Evolutionary conservation across 2,113 vertebrate genomes (phyloP).

Genomic region (Boleophthalmus pectinirostris): DNA sequence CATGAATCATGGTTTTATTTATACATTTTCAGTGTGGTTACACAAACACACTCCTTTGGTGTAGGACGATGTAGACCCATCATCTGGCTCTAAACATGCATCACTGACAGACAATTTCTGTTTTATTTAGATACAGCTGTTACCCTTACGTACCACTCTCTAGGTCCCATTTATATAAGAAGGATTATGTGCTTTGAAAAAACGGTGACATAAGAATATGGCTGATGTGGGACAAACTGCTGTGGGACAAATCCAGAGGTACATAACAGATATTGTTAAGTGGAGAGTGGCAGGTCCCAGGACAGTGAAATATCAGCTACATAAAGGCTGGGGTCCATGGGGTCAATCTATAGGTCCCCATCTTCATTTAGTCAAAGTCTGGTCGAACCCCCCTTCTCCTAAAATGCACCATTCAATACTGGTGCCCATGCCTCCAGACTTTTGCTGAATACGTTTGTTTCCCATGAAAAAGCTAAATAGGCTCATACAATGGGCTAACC

Average conservation of each 20-base stretch:
- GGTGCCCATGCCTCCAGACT: neutral
- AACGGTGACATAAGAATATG: slow-evolving; percentile 62
- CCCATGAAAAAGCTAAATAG: neutral
- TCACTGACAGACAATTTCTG: slow-evolving; percentile 45
- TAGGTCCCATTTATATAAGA: slow-evolving; percentile 68
- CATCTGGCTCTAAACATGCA: slow-evolving; percentile 45
- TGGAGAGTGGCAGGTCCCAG: slow-evolving; percentile 1
- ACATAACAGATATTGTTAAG: slow-evolving; percentile 14
- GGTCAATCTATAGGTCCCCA: no score
- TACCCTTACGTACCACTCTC: slow-evolving; percentile 33
- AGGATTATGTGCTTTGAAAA: slow-evolving; percentile 67
- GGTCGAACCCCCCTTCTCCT: neutral
- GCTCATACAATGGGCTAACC: no score
- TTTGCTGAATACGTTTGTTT: neutral
- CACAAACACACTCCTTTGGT: slow-evolving; percentile 23
- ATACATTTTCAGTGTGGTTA: slow-evolving; percentile 9
- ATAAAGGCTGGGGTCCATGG: no score
- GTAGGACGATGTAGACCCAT: slow-evolving; percentile 23
- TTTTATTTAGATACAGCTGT: slow-evolving; percentile 68
- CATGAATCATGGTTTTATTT: slow-evolving; percentile 50
- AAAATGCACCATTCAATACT: slow-evolving; percentile 25
- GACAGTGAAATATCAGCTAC: neutral
- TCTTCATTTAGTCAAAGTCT: no score
- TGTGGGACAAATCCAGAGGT: slow-evolving; percentile 20
- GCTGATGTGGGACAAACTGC: slow-evolving; percentile 23